Evolutionary conservation across 2,888 invertebrate species (phyloP).

Genomic region (Tetramorium bicarinatum): DNA sequence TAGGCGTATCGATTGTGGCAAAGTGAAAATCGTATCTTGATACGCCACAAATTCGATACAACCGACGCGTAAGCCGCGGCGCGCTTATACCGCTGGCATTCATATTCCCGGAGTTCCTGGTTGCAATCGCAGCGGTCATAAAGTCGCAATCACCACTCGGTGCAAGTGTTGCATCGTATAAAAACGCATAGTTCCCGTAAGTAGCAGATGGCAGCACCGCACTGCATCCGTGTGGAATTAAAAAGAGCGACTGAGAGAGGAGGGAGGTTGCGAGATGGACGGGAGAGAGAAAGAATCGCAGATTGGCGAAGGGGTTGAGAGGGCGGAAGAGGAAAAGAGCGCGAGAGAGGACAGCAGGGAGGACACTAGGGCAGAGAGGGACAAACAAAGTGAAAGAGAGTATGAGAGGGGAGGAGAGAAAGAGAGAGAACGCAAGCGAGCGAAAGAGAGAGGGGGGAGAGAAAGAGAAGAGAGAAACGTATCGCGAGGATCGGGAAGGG

Average conservation of each 20-base stretch:
- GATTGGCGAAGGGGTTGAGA: slow-evolving; percentile 33
- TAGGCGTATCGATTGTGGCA: not conserved
- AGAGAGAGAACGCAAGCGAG: slow-evolving; percentile 3
- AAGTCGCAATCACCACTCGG: slow-evolving; percentile 38
- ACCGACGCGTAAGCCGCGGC: not conserved
- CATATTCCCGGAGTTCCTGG: slow-evolving; percentile 32
- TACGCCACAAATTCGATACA: slow-evolving; percentile 6
- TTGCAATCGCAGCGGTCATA: slow-evolving; percentile 32
- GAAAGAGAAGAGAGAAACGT: not conserved
- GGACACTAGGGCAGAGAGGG: not conserved
- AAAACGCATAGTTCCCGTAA: slow-evolving; percentile 77
- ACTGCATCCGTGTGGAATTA: slow-evolving; percentile 74
- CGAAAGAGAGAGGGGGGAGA: not conserved
- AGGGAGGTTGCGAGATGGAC: slow-evolving; percentile 60
- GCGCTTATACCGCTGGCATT: slow-evolving; percentile 22
- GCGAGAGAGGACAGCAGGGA: not conserved
- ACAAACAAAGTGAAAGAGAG: not conserved
- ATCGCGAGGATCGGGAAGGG: slow-evolving; percentile 48
- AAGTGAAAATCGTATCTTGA: not conserved
- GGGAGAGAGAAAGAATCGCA: slow-evolving; percentile 56
- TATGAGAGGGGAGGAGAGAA: not conserved
- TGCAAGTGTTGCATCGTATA: slow-evolving; percentile 65
- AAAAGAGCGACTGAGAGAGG: slow-evolving; percentile 63
- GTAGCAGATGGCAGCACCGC: slow-evolving; percentile 83
- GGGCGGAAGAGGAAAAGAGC: slow-evolving; percentile 13